phyloP scores from a whole-genome alignment of 2,797 vertebrate genomes.

The Leucoraja ocellata region DNA sequence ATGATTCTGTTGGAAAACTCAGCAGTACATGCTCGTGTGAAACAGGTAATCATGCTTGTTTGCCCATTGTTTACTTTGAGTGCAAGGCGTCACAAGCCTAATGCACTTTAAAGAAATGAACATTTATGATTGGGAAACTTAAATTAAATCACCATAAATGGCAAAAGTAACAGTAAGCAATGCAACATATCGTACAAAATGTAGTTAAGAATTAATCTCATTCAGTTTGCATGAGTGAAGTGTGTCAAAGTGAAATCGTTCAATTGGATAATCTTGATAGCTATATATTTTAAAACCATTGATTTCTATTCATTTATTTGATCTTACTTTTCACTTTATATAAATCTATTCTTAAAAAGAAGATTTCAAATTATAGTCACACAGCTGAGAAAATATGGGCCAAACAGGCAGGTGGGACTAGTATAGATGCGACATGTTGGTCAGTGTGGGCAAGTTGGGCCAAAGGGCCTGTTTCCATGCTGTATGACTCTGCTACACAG shows the following conservation, averaged over 20 bases:
- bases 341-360: too few relatives aligned
- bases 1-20: neutral
- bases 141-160: neutral
- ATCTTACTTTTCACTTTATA: neutral
- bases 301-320: neutral
- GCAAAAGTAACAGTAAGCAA: neutral
- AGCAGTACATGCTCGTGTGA: neutral
- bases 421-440: too few relatives aligned
- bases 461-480: too few relatives aligned
- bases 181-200: neutral
- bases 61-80: neutral
- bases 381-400: too few relatives aligned
- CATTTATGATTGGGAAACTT: neutral
- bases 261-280: too few relatives aligned
- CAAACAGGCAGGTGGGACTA: too few relatives aligned
- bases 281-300: neutral
- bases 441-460: too few relatives aligned
- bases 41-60: neutral
- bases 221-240: neutral
- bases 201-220: neutral
- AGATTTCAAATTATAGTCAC: too few relatives aligned
- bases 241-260: neutral
- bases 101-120: neutral
- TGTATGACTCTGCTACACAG: too few relatives aligned
- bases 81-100: neutral